phyloP scores from a whole-genome alignment of 2,797 vertebrate species.

The Pangasius krempfi region DNA sequence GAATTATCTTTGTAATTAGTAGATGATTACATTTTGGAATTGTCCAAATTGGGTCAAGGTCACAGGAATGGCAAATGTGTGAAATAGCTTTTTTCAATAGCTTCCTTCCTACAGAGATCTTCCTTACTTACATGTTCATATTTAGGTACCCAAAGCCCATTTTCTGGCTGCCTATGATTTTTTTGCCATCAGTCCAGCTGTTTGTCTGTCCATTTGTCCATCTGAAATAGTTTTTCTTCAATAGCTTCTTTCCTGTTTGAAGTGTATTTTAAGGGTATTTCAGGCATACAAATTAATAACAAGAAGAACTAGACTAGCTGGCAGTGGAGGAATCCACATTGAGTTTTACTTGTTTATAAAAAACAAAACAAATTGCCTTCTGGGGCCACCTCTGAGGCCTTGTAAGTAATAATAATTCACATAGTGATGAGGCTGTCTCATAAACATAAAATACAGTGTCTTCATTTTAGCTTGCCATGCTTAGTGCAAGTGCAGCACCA shows the following conservation, averaged over 20 bases:
- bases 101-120: neutral
- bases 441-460: neutral
- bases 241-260: neutral
- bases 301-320: neutral
- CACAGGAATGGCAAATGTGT: neutral
- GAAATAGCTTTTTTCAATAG: neutral
- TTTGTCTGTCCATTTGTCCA: neutral
- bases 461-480: neutral
- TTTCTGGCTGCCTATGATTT: neutral
- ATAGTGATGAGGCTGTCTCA: neutral
- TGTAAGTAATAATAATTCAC: too few species aligned
- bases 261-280: neutral
- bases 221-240: neutral
- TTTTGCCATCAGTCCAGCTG: neutral
- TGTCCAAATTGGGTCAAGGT: neutral
- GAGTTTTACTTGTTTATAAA: too few species aligned
- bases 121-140: neutral
- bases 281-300: neutral
- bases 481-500: neutral
- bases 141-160: neutral
- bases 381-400: too few species aligned
- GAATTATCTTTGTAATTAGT: neutral
- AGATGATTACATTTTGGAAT: neutral
- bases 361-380: too few species aligned
- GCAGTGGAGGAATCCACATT: too few species aligned